Evolutionary conservation across 1,140 invertebrate species (phyloP), one percentile per base, ranked within the genome.

Genomic region (Lucilia cuprina): DNA sequence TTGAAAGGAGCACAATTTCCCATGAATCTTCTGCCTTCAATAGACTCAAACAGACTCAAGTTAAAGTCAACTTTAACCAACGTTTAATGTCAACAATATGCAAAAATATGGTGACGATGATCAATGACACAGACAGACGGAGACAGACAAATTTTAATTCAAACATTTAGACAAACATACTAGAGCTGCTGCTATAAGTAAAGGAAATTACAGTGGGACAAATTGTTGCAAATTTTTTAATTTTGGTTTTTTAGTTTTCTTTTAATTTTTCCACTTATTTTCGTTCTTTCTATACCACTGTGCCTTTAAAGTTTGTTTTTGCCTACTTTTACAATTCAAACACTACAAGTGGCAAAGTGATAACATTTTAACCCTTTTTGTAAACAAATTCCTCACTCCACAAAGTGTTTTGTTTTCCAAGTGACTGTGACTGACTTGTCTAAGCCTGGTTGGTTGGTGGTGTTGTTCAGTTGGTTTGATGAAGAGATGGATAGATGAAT

Each of bases 301-400:
- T 70, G 7, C 65, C 60, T 65, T 70, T 70, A 10, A 21, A 5
- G 21, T 70, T 70, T n/a, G n/a, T n/a, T 50, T 49, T 41, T 80
- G 50, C 41, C 12, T 13, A 9, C 25, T 80, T 14, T 49, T 70
- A n/a, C 65, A 70, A 70, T 70, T 70, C 65, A 70, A 70, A 70
- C 77, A 80, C 77, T 49, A 80, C 77, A 80, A 80, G 77, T 80
- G 77, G 77, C 77, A 80, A 50, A 21, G 77, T 80, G 77, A 80
- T 80, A 80, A 80, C 77, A 80, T 80, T 80, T 60, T 80, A 50
- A 80, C 41, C 77, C 77, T 50, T 80, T 80, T 50, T 49, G 77
- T 80, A 80, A 80, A 80, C 77, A 80, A 80, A 80, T 80, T 80
- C 77, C 77, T 49, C n/a, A 47, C 77, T 49, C 25, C 25, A 9